Base-by-base conservation (phyloP, 2,888 invertebrate species). In the Chrysina gloriosa region DNA sequence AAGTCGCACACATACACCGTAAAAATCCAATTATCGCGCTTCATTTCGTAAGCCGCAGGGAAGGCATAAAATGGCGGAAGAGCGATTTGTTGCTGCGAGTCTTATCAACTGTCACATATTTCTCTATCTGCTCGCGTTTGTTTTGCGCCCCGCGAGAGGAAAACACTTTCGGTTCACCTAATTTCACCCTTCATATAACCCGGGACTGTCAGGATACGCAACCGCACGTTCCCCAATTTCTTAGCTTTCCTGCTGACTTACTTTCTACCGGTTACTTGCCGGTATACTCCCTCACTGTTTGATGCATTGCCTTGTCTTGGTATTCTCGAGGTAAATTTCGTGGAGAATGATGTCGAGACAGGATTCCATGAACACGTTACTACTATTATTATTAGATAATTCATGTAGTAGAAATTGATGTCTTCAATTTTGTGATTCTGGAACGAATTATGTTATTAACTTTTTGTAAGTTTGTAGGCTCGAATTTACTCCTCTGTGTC, bases 61-160 rank as follows among this genome's bases (percentile, higher is more conserved):
- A 61, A 42, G 36, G 19, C 42, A 42, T 45, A 45, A 42, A 61
- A 61, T 45, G 42, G 58, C n/a, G 58, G 42, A 61, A 42, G 45
- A 45, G n/a, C 58, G 58, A 61, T 61, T 61, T 61, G 58, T 42
- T 61, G 42, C 58, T 29, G 39, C 27, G 16, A 34, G 27, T 27
- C 58, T 61, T 61, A 61, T 61, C 58, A 61, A 42, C 42, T 61
- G 58, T 61, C 58, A 61, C 42, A 61, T 61, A 42, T 61, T 61
- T 42, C 58, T 61, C 58, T 19, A 61, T 61, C 39, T 61, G 58
- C 27, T 27, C 25, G 39, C 39, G 58, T 61, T 42, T 61, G 42
- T 61, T 61, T 42, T 39, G 14, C 36, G 0, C n/a, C 27, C 58
- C 27, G 27, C 19, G 52, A 39, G 36, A 6, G 11, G 23, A 23